These are phyloP conservation scores for Phasianus colchicus DNA, from an alignment of 2,113 vertebrate species.

Conservation along the genomic window DNA sequence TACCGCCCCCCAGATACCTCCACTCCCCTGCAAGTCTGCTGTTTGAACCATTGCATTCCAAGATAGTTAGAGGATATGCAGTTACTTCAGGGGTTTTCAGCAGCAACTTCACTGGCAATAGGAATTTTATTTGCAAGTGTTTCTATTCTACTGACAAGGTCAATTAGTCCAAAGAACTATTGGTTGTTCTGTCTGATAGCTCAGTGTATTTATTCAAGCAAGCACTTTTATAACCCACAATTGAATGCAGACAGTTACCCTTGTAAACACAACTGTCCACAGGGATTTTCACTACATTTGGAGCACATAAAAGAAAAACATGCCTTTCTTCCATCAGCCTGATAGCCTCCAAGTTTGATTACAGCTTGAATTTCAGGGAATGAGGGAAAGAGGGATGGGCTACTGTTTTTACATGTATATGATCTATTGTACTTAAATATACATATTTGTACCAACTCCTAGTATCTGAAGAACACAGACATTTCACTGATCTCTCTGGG, in stretches of 20 bases:
- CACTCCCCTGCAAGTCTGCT: not conserved
- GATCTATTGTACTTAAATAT: not conserved
- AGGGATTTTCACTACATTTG: conserved; percentile 60
- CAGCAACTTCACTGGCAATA: conserved; percentile 66
- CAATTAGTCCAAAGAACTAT: conserved; percentile 75
- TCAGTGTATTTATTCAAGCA: conserved; percentile 70
- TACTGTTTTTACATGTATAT: conserved; percentile 28
- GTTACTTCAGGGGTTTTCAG: conserved; percentile 71
- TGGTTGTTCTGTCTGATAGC: conserved; percentile 71
- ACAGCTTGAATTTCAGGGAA: not conserved
- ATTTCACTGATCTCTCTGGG: not conserved
- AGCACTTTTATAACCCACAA: conserved; percentile 72
- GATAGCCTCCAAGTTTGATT: conserved; percentile 39
- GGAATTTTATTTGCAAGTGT: conserved; percentile 76
- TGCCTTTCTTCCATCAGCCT: conserved; percentile 22
- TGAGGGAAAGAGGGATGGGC: not conserved
- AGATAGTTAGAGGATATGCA: conserved; percentile 57
- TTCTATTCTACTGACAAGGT: conserved; percentile 77
- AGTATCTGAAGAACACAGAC: not conserved
- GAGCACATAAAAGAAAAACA: conserved; percentile 41
- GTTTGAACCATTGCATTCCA: conserved; percentile 72
- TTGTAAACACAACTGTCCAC: conserved; percentile 64
- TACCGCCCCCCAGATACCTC: not conserved
- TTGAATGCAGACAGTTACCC: conserved; percentile 70
- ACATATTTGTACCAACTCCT: not conserved